phyloP scores from a whole-genome alignment of 2,797 vertebrate species.

The Gobio occitaniae region DNA sequence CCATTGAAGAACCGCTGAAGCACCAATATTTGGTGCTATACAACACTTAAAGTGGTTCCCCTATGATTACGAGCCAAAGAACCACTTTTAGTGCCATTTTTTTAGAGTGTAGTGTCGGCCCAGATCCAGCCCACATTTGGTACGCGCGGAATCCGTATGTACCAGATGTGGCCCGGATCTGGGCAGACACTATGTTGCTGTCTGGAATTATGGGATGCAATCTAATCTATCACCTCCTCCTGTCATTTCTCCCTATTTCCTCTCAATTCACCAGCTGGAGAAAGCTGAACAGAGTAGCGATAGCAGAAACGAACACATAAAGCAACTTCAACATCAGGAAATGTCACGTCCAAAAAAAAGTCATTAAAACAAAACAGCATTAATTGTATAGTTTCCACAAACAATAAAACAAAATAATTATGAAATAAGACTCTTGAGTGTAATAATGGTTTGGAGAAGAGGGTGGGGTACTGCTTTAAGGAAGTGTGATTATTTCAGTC shows the following conservation, averaged over 20 bases:
- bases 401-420: slow-evolving; percentile 54
- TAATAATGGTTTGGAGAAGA: slow-evolving; percentile 52
- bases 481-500: slow-evolving; percentile 52
- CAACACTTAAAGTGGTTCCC: too few relatives aligned
- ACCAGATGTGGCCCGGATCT: too few relatives aligned
- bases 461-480: slow-evolving; percentile 38
- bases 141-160: too few relatives aligned
- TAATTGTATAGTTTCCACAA: slow-evolving; percentile 63
- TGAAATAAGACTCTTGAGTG: slow-evolving; percentile 58
- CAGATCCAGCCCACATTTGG: too few relatives aligned
- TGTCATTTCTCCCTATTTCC: not conserved
- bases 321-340: slow-evolving; percentile 80
- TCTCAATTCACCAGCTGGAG: slow-evolving; percentile 60
- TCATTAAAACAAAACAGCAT: slow-evolving; percentile 62
- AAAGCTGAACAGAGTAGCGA: slow-evolving; percentile 75
- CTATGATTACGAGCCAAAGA: too few relatives aligned
- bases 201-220: slow-evolving; percentile 46
- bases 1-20: too few relatives aligned
- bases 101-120: too few relatives aligned
- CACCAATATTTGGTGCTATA: too few relatives aligned
- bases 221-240: not conserved
- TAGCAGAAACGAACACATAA: slow-evolving; percentile 67
- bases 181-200: too few relatives aligned
- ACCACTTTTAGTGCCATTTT: too few relatives aligned
- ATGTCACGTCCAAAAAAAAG: slow-evolving; percentile 79